Evolutionary conservation across 2,113 vertebrate species (phyloP).

Genomic region (Nothobranchius furzeri): DNA sequence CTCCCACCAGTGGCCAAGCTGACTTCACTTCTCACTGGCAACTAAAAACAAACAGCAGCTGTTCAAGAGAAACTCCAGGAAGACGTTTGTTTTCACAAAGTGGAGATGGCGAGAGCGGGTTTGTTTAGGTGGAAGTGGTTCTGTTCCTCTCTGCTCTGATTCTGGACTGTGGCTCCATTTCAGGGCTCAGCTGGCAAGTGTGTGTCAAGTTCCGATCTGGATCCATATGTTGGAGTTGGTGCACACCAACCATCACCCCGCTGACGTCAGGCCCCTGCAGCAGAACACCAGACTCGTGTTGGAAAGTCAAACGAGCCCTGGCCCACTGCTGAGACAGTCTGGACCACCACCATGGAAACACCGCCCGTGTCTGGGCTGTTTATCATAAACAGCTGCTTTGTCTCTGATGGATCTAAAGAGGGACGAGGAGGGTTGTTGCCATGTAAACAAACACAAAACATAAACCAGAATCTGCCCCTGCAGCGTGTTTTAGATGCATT

Average conservation of each 20-base stretch:
- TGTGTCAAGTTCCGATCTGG: conserved; percentile 9
- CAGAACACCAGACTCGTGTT: conserved; percentile 54
- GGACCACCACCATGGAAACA: conserved; percentile 66
- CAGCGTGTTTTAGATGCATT: too few species aligned
- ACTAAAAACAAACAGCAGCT: conserved; percentile 69
- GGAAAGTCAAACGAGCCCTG: conserved; percentile 62
- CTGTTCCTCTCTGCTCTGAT: conserved; percentile 63
- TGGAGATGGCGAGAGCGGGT: conserved; percentile 64
- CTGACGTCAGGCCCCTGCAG: conserved; percentile 65
- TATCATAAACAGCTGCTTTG: conserved; percentile 57
- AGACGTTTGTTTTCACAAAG: conserved; percentile 69
- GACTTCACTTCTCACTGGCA: conserved; percentile 57
- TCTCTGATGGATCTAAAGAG: conserved; percentile 49
- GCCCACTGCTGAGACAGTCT: conserved; percentile 49
- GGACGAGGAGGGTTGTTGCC: conserved; percentile 15
- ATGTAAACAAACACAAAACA: conserved; percentile 3
- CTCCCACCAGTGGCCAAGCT: conserved; percentile 21
- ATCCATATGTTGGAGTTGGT: conserved; percentile 16
- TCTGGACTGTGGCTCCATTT: background rate
- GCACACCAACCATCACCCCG: conserved; percentile 20
- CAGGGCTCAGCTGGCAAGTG: too few species aligned
- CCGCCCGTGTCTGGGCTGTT: conserved; percentile 33
- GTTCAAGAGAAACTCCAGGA: conserved; percentile 66
- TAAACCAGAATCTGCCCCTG: conserved; percentile 1
- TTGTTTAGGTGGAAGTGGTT: conserved; percentile 76